Evolutionary conservation across 35 echinoderm and acorn worm genomes (phyloP).

Genomic region (Stichopus chloronotus): DNA sequence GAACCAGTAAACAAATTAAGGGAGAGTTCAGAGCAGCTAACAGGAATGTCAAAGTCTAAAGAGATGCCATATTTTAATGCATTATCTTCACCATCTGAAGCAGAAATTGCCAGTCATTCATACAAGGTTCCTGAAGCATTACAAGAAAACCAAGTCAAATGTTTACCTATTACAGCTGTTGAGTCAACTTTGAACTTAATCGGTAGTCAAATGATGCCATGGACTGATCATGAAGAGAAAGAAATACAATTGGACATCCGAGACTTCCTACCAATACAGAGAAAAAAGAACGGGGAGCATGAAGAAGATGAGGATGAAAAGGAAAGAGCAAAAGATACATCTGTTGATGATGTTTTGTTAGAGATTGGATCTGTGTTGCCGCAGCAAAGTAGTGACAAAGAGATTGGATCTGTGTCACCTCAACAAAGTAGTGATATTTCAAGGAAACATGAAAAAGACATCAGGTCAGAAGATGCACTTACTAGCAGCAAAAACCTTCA

Average conservation of each 20-base stretch:
- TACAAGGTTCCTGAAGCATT: neutral
- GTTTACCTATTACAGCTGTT: conserved; percentile 65
- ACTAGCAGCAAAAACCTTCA: too few species aligned
- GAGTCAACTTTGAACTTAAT: conserved; percentile 66
- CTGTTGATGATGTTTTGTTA: conserved; percentile 85
- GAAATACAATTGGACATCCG: conserved; percentile 47
- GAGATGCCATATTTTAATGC: too few species aligned
- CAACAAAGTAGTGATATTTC: neutral
- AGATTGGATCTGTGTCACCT: conserved; percentile 71
- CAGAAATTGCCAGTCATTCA: neutral
- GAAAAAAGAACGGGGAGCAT: conserved; percentile 48
- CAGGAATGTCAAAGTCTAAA: too few species aligned
- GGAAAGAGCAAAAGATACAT: conserved; percentile 63
- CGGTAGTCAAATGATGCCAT: conserved; percentile 20
- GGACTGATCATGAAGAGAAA: neutral
- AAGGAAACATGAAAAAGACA: too few species aligned
- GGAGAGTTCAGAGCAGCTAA: too few species aligned
- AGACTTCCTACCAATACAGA: conserved; percentile 79
- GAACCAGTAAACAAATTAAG: neutral
- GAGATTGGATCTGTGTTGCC: conserved; percentile 92
- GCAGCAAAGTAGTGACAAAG: too few species aligned
- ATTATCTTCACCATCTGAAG: too few species aligned
- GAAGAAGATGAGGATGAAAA: conserved; percentile 50
- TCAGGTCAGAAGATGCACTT: too few species aligned
- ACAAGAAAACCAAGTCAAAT: neutral